Conservation (phyloP, 64 coral and sea anemone genomes). For the Trachythela sp. region DNA sequence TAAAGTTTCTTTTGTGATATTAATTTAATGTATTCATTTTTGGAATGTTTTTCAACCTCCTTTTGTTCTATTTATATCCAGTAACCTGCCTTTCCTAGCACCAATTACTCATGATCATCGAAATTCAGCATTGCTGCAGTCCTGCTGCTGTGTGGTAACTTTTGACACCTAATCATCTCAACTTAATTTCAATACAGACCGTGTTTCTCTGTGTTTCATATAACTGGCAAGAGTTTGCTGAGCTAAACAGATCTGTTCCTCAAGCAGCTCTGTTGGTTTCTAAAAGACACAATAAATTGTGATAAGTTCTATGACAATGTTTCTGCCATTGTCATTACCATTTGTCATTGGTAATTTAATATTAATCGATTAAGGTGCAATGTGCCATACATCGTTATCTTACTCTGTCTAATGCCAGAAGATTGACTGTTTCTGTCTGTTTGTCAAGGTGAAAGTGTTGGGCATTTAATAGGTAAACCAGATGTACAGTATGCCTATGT, state of each 20-base stretch:
- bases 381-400: neutral
- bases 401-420: no score
- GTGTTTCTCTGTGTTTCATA: neutral
- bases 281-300: neutral
- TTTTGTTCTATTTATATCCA: neutral
- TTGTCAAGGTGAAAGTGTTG: no score
- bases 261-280: neutral
- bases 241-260: neutral
- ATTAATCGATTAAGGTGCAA: neutral
- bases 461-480: no score
- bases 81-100: no score
- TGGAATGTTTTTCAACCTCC: neutral
- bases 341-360: no score
- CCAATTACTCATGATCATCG: no score
- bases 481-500: no score
- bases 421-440: no score
- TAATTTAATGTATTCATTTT: neutral
- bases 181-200: constrained; percentile 1
- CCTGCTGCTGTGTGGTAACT: neutral
- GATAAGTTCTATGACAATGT: neutral
- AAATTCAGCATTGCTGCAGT: neutral
- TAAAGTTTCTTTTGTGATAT: neutral
- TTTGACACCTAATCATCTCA: neutral
- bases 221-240: neutral
- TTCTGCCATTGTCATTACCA: neutral